Evolutionary conservation across 2,888 invertebrate species (phyloP), one percentile per base, ranked within the genome.

Genomic region (Resseliella maxima): DNA sequence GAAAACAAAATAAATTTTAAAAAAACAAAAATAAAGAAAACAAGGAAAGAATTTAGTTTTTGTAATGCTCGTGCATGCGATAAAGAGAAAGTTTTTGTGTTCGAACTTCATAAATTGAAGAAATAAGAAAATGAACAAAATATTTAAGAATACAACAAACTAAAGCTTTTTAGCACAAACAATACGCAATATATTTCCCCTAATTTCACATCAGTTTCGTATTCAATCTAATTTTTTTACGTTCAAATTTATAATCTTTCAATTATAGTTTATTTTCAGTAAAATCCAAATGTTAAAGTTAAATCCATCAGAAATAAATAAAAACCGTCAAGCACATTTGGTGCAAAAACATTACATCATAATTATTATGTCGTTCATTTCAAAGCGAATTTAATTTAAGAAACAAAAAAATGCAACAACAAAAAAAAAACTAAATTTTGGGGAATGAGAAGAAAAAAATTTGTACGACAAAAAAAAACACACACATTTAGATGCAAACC

Each of bases 391-490:
- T 72, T 72, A 31, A 27, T 31, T 72, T 72, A 35, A 72, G 72
- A 24, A 59, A 59, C 27, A 59, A 24, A 59, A 27, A n/a, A 35
- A 72, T 72, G 15, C 3, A 72, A 31, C 3, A 72, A 35, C 12
- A 72, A 72, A 1, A 24, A 59, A 59, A n/a, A 59, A 59, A 50
- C 2, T 8, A 12, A 50, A 50, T 24, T 24, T 24, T 59, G 72
- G 59, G 18, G 59, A 59, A 59, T 8, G 18, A 72, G 18, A 72
- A 15, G 12, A 50, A 50, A 72, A 31, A 72, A 31, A 15, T 72
- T 72, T 72, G 31, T 72, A 72, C 31, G 72, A 72, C 5, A 59
- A 59, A 59, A 59, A 72, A 35, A 31, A 72, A 59, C n/a, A 59
- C 8, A 15, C 15, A 50, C 15, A 50, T 12, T 72, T 72, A 72